phyloP scores from a whole-genome alignment of 2,113 vertebrate genomes.

The Chrysemys picta region DNA sequence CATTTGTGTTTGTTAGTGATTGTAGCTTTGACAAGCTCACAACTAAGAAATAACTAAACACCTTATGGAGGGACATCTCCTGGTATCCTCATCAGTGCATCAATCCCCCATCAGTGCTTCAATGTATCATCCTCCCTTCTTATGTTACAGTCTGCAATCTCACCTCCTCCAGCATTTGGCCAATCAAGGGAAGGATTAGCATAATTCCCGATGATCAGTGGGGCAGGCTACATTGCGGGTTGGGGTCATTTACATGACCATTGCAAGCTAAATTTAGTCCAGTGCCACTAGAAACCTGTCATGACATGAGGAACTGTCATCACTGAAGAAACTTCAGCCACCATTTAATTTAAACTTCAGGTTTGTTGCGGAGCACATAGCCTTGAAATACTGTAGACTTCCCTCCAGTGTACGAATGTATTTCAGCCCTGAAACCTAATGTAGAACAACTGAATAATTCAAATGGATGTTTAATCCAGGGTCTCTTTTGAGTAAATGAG shows the following conservation, averaged over 20 bases:
- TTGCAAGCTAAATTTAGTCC: not conserved
- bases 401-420: not conserved
- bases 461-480: slow-evolving; percentile 42
- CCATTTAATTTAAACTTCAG: not conserved
- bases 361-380: not conserved
- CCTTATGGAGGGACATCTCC: not conserved
- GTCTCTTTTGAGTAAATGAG: slow-evolving; percentile 10
- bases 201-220: not conserved
- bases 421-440: slow-evolving; percentile 19
- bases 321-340: not conserved
- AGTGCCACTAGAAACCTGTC: not conserved
- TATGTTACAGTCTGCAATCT: not conserved
- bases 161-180: not conserved
- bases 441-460: slow-evolving; percentile 34
- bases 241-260: not conserved
- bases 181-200: not conserved
- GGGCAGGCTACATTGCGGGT: not conserved
- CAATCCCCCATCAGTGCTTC: not conserved
- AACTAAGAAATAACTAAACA: not conserved
- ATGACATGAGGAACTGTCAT: not conserved
- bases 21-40: not conserved
- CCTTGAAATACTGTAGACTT: not conserved
- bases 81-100: not conserved
- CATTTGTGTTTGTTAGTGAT: not conserved
- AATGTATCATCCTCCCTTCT: not conserved